These are phyloP conservation scores for Thripadectes ignobilis DNA, from an alignment of 2,797 vertebrate genomes.

Conservation along the genomic window DNA sequence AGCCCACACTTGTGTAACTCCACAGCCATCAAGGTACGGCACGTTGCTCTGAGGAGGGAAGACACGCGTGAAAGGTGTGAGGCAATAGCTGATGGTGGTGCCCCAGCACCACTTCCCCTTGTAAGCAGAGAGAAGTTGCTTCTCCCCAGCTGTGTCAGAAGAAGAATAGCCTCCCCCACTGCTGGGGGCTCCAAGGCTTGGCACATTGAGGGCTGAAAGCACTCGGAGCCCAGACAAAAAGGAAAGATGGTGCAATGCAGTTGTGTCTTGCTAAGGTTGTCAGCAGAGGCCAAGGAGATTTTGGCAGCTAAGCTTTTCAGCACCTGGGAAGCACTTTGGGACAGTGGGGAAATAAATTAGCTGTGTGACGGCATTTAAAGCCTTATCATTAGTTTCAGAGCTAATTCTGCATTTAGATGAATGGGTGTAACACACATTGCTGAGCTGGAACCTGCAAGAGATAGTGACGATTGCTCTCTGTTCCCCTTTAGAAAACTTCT, in stretches of 20 bases:
- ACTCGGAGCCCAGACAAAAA: neutral
- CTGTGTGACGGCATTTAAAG: slow-evolving; percentile 22
- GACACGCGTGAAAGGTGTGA: rapidly evolving
- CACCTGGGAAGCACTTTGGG: slow-evolving; percentile 37
- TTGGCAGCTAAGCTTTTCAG: slow-evolving; percentile 35
- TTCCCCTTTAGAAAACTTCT: neutral
- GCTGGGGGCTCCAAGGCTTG: neutral
- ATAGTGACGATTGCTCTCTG: neutral
- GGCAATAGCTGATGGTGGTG: neutral
- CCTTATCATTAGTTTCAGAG: slow-evolving; percentile 52
- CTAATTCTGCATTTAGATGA: slow-evolving; percentile 56
- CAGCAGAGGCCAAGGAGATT: slow-evolving; percentile 10
- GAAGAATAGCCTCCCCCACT: neutral
- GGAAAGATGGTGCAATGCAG: neutral
- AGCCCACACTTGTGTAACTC: neutral
- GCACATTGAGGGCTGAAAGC: neutral
- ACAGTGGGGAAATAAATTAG: slow-evolving; percentile 18
- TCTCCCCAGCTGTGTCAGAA: neutral
- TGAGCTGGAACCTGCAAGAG: neutral
- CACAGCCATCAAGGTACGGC: neutral
- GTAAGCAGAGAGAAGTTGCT: neutral
- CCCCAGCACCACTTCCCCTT: neutral
- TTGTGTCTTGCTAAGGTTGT: neutral
- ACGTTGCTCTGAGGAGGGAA: neutral
- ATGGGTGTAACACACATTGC: slow-evolving; percentile 9